Evolutionary conservation across 2,797 vertebrate genomes (phyloP), one percentile per base, ranked within the genome.

Genomic region (Cryptoprocta ferox): DNA sequence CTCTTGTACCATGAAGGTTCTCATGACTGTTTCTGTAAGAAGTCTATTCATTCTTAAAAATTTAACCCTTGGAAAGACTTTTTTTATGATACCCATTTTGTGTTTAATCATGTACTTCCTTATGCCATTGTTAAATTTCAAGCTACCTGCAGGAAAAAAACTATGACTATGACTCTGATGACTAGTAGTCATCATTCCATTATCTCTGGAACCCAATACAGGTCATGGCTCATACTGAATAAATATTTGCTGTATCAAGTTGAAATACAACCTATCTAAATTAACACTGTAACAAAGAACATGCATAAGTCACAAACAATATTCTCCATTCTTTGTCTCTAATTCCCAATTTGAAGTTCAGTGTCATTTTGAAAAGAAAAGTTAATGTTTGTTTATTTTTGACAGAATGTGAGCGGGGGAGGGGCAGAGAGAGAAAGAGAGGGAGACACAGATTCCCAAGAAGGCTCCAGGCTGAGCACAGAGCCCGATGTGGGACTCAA

Each of bases 321-420:
- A 50, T 19, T 94, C 21, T 68, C 21, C 21, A 70, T 39, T 73
- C 3, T 2, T 81, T 90, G 9, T 65, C 37, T 85, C 30, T 48
- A 95, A 59, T 90, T 87, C 32, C n/a, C 26, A 53, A 2, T 76
- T 82, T 82, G 30, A 84, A 35, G 88, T 93, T 94, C 30, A 63
- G 21, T 9, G 13, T 90, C 50, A 88, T 59, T 87, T 84, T 53
- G 21, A 63, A 68, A 24, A 24, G 24, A 21, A 14, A 21, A 9
- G 8, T 24, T 59, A 59, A 59, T 59, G 56, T 59, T 59, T 59
- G 9, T 59, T 24, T 59, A 59, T 59, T 59, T 59, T 59, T 59
- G 8, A 59, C 56, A 59, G 21, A 59, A 21, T 59, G 56, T 59
- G 56, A 59, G 21, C 24, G 21, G 56, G 8, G 56, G 56, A 59